Evolutionary conservation across 2,888 invertebrate genomes (phyloP), one percentile per base, ranked within the genome.

Genomic region (Hanleya hanleyi): DNA sequence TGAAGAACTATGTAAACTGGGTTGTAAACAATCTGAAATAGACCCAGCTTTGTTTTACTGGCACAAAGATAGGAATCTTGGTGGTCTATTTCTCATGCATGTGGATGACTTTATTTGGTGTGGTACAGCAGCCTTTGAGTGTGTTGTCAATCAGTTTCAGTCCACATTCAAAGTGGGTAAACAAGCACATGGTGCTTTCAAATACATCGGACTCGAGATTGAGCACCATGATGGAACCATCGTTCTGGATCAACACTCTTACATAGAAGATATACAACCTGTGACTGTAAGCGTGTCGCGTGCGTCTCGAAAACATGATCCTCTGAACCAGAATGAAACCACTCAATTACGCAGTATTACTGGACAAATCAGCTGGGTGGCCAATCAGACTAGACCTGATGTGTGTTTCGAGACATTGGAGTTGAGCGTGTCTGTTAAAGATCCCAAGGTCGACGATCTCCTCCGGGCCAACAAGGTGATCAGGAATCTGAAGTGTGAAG

Each of bases 141-240:
- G 18, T 41, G 41, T 41, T 41, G 18, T 41, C 9, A 9, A 41
- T 9, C 9, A 41, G 18, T 18, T 41, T 41, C 41, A 41, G 9
- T 41, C 41, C 41, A 41, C 41, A 9, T 41, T 41, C 18, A 67
- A 37, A 57, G 71, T 29, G 7, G 62, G 62, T 9, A 62, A 62
- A 22, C 22, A 62, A 35, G 7, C 12, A 12, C 29, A 62, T 32
- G 64, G 67, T 32, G 73, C 35, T 38, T 77, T 77, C 50, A 68
- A 38, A 26, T 79, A 76, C 65, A 66, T 74, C 68, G 79, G 75
- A 35, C 49, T 74, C 37, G 69, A 74, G 29, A 69, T 76, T 7
- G 70, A 66, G 41, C 64, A 75, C n/a, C 29, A 67, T 26, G 66
- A 70, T 12, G 62, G 47, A 22, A 36, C 47, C 32, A 75, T 78